Conservation (phyloP, 2,888 invertebrate species). For the Beris morrisii region DNA sequence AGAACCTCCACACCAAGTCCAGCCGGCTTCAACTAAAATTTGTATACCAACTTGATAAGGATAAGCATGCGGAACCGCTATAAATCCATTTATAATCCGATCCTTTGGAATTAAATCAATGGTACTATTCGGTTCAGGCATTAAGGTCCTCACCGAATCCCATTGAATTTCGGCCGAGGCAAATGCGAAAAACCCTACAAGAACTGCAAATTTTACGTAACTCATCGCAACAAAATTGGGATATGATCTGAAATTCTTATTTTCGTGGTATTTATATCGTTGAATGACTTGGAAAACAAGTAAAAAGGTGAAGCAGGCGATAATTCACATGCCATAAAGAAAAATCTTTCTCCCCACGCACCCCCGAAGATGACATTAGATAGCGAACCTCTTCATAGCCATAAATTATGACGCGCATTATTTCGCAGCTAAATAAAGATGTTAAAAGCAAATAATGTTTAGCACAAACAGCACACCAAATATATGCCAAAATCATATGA, state of each 20-base stretch:
- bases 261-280: slow-evolving; percentile 5
- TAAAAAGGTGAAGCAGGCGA: background rate
- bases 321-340: too few species aligned
- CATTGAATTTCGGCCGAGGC: background rate
- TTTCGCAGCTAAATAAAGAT: too few species aligned
- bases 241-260: background rate
- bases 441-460: too few species aligned
- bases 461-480: too few species aligned
- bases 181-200: background rate
- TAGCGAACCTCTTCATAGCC: too few species aligned
- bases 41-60: slow-evolving; percentile 49
- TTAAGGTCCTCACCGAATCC: slow-evolving; percentile 1
- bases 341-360: too few species aligned
- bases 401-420: too few species aligned
- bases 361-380: too few species aligned
- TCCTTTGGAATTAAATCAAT: background rate
- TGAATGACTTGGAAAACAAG: too few species aligned
- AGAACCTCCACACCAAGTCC: slow-evolving; percentile 51
- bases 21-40: slow-evolving; percentile 40
- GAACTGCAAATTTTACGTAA: background rate
- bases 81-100: slow-evolving; percentile 41
- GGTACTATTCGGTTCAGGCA: slow-evolving; percentile 2
- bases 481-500: too few species aligned
- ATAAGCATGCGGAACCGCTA: slow-evolving; percentile 41
- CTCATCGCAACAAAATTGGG: background rate